Percentiles rank a stretch among this genome's conserved stretches.
phyloP scores from a whole-genome alignment of 2,888 invertebrate genomes.

The Stramonita haemastoma region DNA sequence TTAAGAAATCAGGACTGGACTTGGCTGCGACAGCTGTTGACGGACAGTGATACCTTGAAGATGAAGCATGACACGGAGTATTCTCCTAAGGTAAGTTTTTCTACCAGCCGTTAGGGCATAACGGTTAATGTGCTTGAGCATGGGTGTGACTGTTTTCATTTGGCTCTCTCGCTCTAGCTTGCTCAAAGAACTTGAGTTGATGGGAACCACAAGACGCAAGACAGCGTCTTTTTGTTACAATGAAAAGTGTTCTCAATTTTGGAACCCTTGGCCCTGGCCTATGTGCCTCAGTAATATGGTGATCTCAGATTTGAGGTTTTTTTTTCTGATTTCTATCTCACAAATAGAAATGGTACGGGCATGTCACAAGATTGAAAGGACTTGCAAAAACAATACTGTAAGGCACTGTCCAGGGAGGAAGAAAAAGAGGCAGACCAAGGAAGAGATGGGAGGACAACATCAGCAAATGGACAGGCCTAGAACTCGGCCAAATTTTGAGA shows the following conservation, averaged over 20 bases:
- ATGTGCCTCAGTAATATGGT: not conserved
- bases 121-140: not conserved
- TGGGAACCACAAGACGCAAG: no score
- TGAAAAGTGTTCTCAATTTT: not conserved
- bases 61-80: not conserved
- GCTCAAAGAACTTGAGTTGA: not conserved
- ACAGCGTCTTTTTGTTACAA: not conserved
- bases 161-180: no score
- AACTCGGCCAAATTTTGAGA: no score
- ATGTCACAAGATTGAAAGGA: no score
- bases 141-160: not conserved
- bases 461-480: no score
- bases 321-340: no score
- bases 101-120: not conserved
- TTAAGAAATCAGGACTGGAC: constrained; percentile 14
- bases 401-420: no score
- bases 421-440: no score
- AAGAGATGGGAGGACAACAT: no score
- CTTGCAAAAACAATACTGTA: no score
- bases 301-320: no score
- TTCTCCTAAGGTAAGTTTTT: not conserved
- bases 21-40: not conserved
- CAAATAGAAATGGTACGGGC: no score
- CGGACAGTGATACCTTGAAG: not conserved
- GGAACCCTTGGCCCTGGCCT: not conserved